Conservation (phyloP, 35 echinoderm and acorn worm genomes). For the Eucidaris tribuloides region DNA sequence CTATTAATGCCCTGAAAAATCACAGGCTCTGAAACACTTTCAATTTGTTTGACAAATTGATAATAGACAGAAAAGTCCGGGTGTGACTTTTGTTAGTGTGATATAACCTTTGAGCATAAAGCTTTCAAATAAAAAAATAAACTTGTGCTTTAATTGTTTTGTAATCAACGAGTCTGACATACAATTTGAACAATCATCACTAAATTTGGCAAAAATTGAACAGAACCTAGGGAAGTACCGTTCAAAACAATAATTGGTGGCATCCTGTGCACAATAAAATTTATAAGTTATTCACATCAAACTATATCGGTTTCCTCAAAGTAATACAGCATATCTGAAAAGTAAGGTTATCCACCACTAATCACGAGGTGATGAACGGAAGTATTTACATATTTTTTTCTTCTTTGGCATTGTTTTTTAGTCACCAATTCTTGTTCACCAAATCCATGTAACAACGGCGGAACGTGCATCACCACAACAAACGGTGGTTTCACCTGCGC, state of each 20-base stretch:
- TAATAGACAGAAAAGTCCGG: no score
- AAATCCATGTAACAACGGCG: slow-evolving; percentile 39
- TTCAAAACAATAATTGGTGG: neutral
- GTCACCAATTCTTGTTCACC: slow-evolving; percentile 26
- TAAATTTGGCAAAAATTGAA: no score
- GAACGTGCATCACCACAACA: neutral
- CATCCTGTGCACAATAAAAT: neutral
- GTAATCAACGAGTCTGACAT: no score
- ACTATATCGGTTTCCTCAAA: neutral
- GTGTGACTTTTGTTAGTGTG: no score
- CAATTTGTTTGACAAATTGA: no score
- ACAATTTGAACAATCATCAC: no score
- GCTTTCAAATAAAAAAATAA: no score
- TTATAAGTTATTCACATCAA: neutral
- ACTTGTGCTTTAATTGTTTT: no score
- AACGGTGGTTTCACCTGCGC: slow-evolving; percentile 40
- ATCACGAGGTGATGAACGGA: neutral
- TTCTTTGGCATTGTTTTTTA: neutral
- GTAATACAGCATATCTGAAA: neutral
- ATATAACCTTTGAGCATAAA: no score
- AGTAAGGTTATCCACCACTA: neutral
- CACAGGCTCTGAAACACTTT: no score
- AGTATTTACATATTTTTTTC: neutral
- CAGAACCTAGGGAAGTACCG: no score
- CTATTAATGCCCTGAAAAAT: no score